Base-by-base conservation (phyloP, 2,797 vertebrate species). In the Myiotriccus ornatus region DNA sequence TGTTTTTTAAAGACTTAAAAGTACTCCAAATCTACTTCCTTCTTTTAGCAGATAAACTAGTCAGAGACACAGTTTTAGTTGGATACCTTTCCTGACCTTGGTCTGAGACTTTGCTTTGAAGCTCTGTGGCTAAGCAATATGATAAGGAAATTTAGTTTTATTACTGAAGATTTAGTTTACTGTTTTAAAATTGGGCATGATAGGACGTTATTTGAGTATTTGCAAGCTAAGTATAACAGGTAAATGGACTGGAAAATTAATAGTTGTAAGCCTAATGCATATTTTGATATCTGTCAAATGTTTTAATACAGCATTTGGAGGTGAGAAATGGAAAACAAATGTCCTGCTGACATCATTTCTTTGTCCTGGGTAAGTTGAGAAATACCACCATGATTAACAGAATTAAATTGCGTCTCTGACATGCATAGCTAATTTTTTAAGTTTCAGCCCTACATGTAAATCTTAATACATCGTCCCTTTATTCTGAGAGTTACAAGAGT, bases 271-370 rank as follows among this genome's bases (percentile, higher is more conserved):
- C 32, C 89, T 91, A 93, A 49, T 80, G 49, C 63, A 55, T 41
- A 30, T 88, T 88, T 76, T 97, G 70, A 88, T 81, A n/a, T 88
- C 60, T 95, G 56, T 96, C 69, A 80, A 88, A 85, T 97, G 73
- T 93, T 97, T 97, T 97, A 97, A 98, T 93, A 96, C 96, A 99
- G 99, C 99, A 96, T 98, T 99, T 98, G 99, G 98, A 98, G 99
- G 99, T 97, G 99, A 99, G 98, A 99, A 99, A 98, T 99, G 99
- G 98, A 99, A 99, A 98, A 99, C 99, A 97, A 99, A 99, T 97
- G 99, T 99, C 98, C 97, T 98, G 96, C 97, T 99, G 98, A 99
- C 99, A 98, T 99, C 98, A 97, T 99, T 99, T 98, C 98, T 99
- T 98, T 99, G 99, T 98, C 99, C 98, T 96, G 98, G 99, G 99